Evolutionary conservation across 2,888 invertebrate species (phyloP), one percentile per base, ranked within the genome.

Genomic region (Erebia aethiops): DNA sequence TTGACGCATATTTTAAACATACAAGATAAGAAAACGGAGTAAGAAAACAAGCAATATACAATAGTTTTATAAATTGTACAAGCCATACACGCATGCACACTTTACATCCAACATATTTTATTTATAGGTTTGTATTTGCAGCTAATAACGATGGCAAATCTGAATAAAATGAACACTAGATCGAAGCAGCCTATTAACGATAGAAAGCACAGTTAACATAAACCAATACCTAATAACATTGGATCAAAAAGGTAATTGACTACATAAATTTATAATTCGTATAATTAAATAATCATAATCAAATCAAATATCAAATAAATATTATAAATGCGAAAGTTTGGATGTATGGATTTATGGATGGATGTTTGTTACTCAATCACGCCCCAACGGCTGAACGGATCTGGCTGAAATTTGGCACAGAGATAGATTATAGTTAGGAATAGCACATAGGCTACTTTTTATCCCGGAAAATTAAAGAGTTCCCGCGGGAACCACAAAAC

Each of bases 51-150:
- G 62, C 62, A 49, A 49, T 60, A 52, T 18, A 21, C 56, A 57
- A 26, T 26, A 57, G 4, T 57, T 57, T 16, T 10, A 16, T 13
- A 58, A 60, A n/a, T 60, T 43, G 10, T 61, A 16, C 10, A 41
- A 78, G 78, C 78, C 72, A 76, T 73, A 73, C 73, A 69, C 57
- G 71, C 77, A 77, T 76, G 76, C 77, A 77, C 61, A 69, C 62
- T 60, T 43, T 13, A 21, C 18, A 16, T 16, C n/a, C n/a, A 14
- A 58, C 11, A 11, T 21, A 11, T 18, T 35, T 35, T 35, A 35
- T 35, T 35, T 13, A 26, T 57, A 13, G 18, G 11, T 56, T 46
- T 51, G 16, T 35, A 18, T 35, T 41, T 18, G 51, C 26, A 69
- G 14, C 46, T 14, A 14, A 51, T 54, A n/a, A 64, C 46, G 64